Percentiles rank a stretch among this genome's conserved stretches.
Conservation (phyloP, 2,797 vertebrate species). For the Argentina silus region DNA sequence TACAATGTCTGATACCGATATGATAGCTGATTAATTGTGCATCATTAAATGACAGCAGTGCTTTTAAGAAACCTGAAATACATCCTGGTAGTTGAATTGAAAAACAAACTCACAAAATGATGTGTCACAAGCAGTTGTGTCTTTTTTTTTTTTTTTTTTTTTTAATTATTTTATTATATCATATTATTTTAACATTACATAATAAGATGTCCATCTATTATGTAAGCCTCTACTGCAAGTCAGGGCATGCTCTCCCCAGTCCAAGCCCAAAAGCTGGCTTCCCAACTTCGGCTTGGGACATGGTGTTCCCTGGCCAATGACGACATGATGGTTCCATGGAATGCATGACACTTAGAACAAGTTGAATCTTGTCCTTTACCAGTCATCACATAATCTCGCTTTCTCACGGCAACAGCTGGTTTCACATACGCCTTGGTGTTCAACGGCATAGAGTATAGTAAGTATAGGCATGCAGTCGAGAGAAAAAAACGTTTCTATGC, state of each 20-base stretch:
- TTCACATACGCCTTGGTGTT: not conserved
- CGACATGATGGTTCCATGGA: conserved; percentile 47
- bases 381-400: not conserved
- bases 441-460: not conserved
- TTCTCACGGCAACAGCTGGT: not conserved
- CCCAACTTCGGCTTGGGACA: conserved; percentile 39
- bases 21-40: no score
- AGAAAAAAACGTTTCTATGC: not conserved
- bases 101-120: not conserved
- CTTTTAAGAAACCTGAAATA: not conserved
- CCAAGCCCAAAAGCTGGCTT: conserved; percentile 31
- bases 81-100: not conserved
- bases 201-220: conserved; percentile 59
- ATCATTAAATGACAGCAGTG: not conserved
- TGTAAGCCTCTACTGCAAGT: conserved; percentile 55
- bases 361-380: not conserved
- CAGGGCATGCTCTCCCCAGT: conserved; percentile 46
- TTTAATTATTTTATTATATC: no score
- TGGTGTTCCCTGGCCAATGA: conserved; percentile 43
- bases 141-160: no score
- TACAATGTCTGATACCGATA: no score
- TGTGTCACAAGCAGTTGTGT: not conserved
- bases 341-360: conserved; percentile 48
- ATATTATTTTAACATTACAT: no score
- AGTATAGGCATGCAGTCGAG: not conserved